Base-by-base conservation (phyloP, 2,888 invertebrate species). In the Melipona bicolor region DNA sequence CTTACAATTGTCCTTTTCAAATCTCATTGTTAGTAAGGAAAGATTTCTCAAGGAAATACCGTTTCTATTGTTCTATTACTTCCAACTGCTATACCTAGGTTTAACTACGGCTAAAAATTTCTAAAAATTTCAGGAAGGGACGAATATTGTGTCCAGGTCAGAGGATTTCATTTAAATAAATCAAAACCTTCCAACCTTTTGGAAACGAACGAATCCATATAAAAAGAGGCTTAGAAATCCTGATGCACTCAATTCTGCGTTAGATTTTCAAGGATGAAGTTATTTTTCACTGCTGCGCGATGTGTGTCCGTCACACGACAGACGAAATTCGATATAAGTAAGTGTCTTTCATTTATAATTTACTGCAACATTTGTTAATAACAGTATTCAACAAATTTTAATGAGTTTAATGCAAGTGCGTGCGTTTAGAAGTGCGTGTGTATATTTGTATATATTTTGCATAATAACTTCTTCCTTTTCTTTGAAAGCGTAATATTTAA, bases 191-290 rank as follows among this genome's bases (percentile, higher is more conserved):
- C 32, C 4, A 3, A n/a, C 56, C 73, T 78, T 62, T 17, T 17
- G 78, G 64, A 73, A 78, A 72, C 49, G n/a, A 17, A 17, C 19
- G n/a, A 52, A 54, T 59, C 43, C 2, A 24, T 67, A 68, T 43
- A 56, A 69, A 69, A 36, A 24, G 50, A 17, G 43, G 27, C 59
- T 0, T 49, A 54, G 17, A 3, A 6, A 13, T 11, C 4, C 49
- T 27, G 19, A 21, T 21, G 43, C 32, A 24, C 43, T 70, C 74
- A 79, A 68, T 81, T 64, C 3, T 36, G 4, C 24, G 17, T n/a
- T 5, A 65, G 65, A 65, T 50, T 43, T 3, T 43, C 19, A 11
- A 15, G 52, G 24, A 79, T 74, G 74, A 81, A 43, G 64, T 2
- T 80, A 0, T 19, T 65, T 21, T 9, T 70, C 11, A 15, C 11